A percentile compares a stretch with the other conserved stretches of the same genome.
Conservation (phyloP, 2,797 vertebrate species). For the Dicrostonyx torquatus region DNA sequence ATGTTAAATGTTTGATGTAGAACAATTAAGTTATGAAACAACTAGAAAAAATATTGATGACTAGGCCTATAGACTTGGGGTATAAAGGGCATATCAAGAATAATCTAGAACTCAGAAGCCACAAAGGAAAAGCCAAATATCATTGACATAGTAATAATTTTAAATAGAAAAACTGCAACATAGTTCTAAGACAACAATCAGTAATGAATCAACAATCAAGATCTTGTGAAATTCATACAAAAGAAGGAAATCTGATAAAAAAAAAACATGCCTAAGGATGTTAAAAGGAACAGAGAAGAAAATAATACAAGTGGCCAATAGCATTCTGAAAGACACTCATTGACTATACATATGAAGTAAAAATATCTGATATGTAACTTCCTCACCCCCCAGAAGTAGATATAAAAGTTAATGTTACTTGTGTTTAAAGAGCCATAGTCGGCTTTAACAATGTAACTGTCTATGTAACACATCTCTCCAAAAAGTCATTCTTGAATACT, state of each 20-base stretch:
- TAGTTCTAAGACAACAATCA: not conserved
- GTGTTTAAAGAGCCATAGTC: not conserved
- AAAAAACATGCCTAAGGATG: not conserved
- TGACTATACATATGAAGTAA: slow-evolving; percentile 41
- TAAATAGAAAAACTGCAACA: not conserved
- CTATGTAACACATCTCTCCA: not conserved
- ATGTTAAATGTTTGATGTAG: not conserved
- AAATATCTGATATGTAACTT: not conserved
- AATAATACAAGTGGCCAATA: slow-evolving; percentile 16
- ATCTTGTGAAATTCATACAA: not conserved
- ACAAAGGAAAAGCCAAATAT: slow-evolving; percentile 23
- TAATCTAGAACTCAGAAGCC: not conserved
- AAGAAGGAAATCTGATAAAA: not conserved
- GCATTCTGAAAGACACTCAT: not conserved
- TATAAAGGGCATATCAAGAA: slow-evolving; percentile 46
- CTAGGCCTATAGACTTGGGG: not conserved
- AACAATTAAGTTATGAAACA: slow-evolving; percentile 26
- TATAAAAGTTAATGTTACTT: not conserved
- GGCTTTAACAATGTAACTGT: slow-evolving; percentile 13
- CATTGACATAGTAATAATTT: not conserved
- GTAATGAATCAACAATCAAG: not conserved
- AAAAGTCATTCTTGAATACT: not conserved
- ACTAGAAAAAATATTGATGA: slow-evolving; percentile 60
- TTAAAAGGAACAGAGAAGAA: slow-evolving; percentile 15
- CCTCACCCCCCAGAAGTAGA: not conserved